Percentiles rank a stretch among this genome's conserved stretches.
Evolutionary conservation across 2,113 vertebrate genomes (phyloP).

Genomic region (Malurus cyaneus): DNA sequence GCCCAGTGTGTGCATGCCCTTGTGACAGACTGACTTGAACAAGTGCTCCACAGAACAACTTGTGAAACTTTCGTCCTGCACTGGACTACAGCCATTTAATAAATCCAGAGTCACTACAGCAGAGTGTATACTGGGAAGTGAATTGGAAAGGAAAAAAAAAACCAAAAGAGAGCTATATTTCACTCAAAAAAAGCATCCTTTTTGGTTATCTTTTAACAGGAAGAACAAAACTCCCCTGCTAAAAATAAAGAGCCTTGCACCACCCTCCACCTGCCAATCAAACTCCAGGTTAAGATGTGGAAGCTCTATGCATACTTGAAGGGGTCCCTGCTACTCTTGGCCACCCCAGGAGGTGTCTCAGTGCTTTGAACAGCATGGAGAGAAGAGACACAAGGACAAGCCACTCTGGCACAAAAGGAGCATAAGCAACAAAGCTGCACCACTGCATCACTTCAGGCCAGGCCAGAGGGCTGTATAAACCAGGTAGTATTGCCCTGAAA

Average conservation of each 20-base stretch:
- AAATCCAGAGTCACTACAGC: background rate
- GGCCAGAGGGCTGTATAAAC: background rate
- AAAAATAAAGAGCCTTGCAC: background rate
- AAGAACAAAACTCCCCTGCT: background rate
- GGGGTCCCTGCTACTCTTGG: background rate
- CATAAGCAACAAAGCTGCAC: background rate
- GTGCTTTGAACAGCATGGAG: fast-evolving
- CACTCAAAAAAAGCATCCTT: background rate
- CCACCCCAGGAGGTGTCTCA: background rate
- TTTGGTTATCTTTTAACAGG: background rate
- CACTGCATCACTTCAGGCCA: background rate
- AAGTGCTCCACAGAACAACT: background rate
- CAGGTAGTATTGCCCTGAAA: background rate
- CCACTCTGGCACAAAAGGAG: background rate
- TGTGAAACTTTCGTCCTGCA: background rate
- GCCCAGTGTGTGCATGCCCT: background rate
- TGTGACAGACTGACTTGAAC: background rate
- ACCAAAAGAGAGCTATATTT: background rate
- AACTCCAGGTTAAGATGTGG: background rate
- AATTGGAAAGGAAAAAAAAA: background rate
- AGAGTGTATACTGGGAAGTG: background rate
- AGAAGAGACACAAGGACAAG: background rate
- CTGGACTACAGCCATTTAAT: background rate
- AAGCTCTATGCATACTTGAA: background rate
- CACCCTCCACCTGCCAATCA: background rate